These are phyloP conservation scores for Sander lucioperca DNA, from an alignment of 2,113 vertebrate genomes.

Conservation along the genomic window DNA sequence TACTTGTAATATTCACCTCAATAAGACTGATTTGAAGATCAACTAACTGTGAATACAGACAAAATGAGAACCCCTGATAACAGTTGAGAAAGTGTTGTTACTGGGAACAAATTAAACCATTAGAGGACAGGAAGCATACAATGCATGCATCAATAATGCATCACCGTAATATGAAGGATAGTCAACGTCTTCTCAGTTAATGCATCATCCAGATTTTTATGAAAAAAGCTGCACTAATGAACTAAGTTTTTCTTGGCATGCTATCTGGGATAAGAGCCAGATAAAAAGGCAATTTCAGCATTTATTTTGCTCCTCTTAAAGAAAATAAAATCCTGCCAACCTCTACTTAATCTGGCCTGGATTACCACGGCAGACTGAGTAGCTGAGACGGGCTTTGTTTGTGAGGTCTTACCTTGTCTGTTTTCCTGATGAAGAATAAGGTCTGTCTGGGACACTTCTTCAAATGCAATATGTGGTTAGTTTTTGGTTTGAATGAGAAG, in stretches of 20 bases:
- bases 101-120: not conserved
- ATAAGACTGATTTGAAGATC: not conserved
- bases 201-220: slow-evolving; percentile 16
- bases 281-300: slow-evolving; percentile 25
- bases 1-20: not conserved
- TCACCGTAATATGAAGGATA: not conserved
- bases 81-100: not conserved
- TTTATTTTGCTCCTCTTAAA: slow-evolving; percentile 9
- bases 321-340: slow-evolving; percentile 51
- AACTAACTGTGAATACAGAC: not conserved
- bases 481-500: slow-evolving; percentile 15
- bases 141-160: too few species aligned
- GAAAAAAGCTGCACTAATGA: slow-evolving; percentile 6
- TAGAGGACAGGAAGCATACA: not conserved
- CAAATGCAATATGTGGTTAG: slow-evolving; percentile 18
- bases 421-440: slow-evolving; percentile 21
- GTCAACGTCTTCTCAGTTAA: slow-evolving; percentile 7
- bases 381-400: slow-evolving; percentile 40
- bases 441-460: slow-evolving; percentile 13
- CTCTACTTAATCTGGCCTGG: slow-evolving; percentile 31
- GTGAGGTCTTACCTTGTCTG: slow-evolving; percentile 41
- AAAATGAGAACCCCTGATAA: not conserved
- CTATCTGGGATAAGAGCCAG: slow-evolving; percentile 25
- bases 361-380: slow-evolving; percentile 37
- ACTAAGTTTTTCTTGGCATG: slow-evolving; percentile 33